These are phyloP conservation scores for Drosophila chauvacae DNA, from an alignment of 1,140 invertebrate species.

Conservation along the genomic window DNA sequence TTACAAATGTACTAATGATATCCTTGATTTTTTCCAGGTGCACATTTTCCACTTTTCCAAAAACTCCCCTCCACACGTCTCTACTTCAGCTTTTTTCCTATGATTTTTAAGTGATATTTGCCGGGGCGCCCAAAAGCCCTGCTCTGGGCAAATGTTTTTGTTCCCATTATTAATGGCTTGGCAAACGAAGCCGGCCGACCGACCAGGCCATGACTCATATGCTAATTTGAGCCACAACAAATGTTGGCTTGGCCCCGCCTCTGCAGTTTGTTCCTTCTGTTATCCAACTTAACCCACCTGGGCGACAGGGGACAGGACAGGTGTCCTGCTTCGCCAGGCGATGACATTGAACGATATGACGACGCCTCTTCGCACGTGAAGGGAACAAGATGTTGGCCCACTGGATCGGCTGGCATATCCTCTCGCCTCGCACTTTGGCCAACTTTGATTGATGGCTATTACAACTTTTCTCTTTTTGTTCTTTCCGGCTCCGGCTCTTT, in stretches of 20 bases:
- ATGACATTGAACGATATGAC: constrained; percentile 65
- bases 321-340: constrained; percentile 52
- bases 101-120: constrained; percentile 66
- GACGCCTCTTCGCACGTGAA: constrained; percentile 19
- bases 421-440: background rate
- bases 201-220: constrained; percentile 66
- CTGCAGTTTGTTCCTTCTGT: background rate
- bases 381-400: constrained; percentile 25
- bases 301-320: constrained; percentile 40
- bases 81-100: background rate
- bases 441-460: constrained; percentile 56
- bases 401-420: constrained; percentile 1
- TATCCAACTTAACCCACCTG: constrained; percentile 28
- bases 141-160: constrained; percentile 42
- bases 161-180: constrained; percentile 73
- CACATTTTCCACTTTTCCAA: constrained; percentile 18
- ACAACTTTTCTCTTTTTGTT: constrained; percentile 47
- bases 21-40: constrained; percentile 5
- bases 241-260: constrained; percentile 28
- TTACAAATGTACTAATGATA: background rate
- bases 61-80: background rate
- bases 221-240: constrained; percentile 70
- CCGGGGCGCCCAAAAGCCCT: constrained; percentile 54
- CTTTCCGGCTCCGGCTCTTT: constrained; percentile 21
- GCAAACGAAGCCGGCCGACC: constrained; percentile 38